Percentiles rank a stretch among this genome's conserved stretches.
Evolutionary conservation across 2,113 vertebrate genomes (phyloP).

Genomic region (Alethe castanea): DNA sequence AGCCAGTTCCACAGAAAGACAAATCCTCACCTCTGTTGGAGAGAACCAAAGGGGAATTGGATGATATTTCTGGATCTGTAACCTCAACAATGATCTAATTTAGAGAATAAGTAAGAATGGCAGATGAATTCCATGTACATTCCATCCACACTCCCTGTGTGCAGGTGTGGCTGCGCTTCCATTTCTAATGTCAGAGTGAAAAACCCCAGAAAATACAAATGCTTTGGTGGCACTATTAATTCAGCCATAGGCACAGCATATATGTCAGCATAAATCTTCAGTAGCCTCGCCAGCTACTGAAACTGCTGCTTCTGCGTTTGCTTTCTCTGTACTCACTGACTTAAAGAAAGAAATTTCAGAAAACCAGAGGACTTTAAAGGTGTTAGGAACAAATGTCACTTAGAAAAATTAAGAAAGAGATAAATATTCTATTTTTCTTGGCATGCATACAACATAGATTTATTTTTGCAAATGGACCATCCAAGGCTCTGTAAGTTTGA

Average conservation of each 20-base stretch:
- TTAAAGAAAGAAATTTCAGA: neutral
- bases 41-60: neutral
- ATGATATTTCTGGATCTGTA: neutral
- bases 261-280: constrained; percentile 31
- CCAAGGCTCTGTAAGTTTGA: neutral
- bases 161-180: neutral
- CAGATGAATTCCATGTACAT: neutral
- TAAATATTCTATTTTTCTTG: neutral
- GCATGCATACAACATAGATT: neutral
- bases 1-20: neutral
- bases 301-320: constrained; percentile 48
- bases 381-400: neutral
- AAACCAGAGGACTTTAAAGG: neutral
- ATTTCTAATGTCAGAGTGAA: neutral
- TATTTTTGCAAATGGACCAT: neutral
- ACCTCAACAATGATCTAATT: neutral
- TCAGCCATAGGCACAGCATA: neutral
- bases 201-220: neutral
- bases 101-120: neutral
- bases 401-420: neutral
- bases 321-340: neutral
- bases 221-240: neutral
- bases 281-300: neutral
- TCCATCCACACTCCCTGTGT: neutral
- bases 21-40: neutral